phyloP scores from a whole-genome alignment of 2,113 vertebrate species.

The Oncorhynchus tshawytscha region DNA sequence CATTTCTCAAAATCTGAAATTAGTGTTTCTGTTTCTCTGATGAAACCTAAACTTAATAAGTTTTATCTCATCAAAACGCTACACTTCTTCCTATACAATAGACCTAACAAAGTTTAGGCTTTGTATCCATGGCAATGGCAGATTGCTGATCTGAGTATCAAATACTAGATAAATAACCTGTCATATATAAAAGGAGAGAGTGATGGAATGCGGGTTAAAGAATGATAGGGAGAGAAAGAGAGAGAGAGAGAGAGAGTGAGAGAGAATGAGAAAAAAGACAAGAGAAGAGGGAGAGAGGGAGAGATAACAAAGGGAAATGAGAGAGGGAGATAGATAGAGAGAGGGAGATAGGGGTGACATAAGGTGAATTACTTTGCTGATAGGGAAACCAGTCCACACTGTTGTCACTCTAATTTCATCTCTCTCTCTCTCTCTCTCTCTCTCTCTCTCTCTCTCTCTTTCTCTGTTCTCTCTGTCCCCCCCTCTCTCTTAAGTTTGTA shows the following conservation, averaged over 20 bases:
- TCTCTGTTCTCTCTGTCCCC: neutral
- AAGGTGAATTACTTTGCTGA: too few relatives aligned
- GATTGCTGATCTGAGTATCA: neutral
- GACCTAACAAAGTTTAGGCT: too few relatives aligned
- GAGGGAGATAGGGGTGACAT: neutral
- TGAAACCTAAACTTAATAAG: neutral
- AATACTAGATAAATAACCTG: too few relatives aligned
- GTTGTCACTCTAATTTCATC: neutral
- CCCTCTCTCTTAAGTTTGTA: neutral
- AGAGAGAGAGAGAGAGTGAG: slow-evolving; percentile 24
- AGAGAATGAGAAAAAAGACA: slow-evolving; percentile 3
- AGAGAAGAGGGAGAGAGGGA: neutral
- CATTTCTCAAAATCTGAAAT: slow-evolving; percentile 31
- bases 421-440: neutral
- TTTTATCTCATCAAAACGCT: neutral
- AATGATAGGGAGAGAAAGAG: slow-evolving; percentile 18
- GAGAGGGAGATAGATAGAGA: neutral
- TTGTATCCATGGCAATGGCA: neutral
- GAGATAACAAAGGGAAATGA: neutral
- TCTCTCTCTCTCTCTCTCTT: neutral
- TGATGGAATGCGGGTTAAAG: neutral
- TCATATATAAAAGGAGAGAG: slow-evolving; percentile 46
- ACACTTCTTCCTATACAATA: too few relatives aligned
- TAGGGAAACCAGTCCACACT: too few relatives aligned
- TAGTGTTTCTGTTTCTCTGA: slow-evolving; percentile 14